Base-by-base conservation (phyloP, 2,113 vertebrate genomes). In the Siphamia tubifer region DNA sequence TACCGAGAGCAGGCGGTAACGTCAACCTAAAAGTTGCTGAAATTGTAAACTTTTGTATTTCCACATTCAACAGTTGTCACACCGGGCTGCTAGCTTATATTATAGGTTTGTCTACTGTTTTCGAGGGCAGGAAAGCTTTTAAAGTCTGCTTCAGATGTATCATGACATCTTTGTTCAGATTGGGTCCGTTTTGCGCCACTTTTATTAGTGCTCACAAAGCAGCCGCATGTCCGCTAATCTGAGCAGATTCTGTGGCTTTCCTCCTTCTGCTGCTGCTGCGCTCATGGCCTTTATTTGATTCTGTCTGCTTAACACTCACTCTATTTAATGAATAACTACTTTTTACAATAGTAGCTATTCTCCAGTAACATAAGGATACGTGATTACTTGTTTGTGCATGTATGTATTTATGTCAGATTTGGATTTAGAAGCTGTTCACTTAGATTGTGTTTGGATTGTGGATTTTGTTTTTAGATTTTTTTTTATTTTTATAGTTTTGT, bases 211-310 rank as follows among this genome's bases (percentile, higher is more conserved):
- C 17, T 44, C 65, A 48, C 71, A 79, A 48, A 67, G 74, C 78
- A 34, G 68, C 73, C 82, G 54, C 84, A 81, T 82, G 87, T 77
- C 74, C 60, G 51, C 71, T 81, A 81, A 87, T 84, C 81, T 84
- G 23, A 77, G 68, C 52, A 40, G 61, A 68, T 65, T 28, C 65
- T 44, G 15, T 32, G 51, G 20, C 38, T 74, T 43, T 36, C 13
- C n/a, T n/a, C 32, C 48, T 10, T 12, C 32, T 30, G 3, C n/a
- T 19, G 52, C 60, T 5, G 23, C 10, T 3, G 25, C n/a, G n/a
- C n/a, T 39, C 20, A 54, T 67, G 11, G 24, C 1, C 8, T 31
- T 57, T 24, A 9, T 45, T 3, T 15, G 17, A 27, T 47, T 47
- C n/a, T n/a, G n/a, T n/a, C n/a, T n/a, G n/a, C n/a, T n/a, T n/a